Evolutionary conservation across 1,140 invertebrate genomes (phyloP).

Genomic region (Plectrocnemia conspersa): DNA sequence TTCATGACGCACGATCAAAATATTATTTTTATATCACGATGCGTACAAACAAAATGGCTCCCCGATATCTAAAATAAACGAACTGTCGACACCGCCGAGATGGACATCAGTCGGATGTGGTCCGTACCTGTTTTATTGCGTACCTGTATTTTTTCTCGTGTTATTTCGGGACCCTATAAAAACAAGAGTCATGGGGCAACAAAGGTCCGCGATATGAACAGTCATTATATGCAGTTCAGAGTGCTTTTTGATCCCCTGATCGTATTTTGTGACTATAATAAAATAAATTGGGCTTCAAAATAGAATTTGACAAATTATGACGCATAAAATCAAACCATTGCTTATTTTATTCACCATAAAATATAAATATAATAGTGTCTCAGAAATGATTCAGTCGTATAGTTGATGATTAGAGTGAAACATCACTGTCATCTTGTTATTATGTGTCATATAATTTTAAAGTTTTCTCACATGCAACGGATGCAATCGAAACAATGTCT

Average conservation of each 20-base stretch:
- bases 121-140: slow-evolving; percentile 25
- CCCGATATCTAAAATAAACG: no score
- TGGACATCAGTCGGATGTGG: slow-evolving; percentile 8
- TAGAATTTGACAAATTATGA: slow-evolving; percentile 35
- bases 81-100: slow-evolving; percentile 9
- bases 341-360: no score
- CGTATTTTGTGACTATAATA: slow-evolving; percentile 35
- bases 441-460: slow-evolving; percentile 1
- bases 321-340: slow-evolving; percentile 17
- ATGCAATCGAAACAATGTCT: no score
- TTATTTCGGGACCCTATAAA: slow-evolving; percentile 25
- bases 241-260: slow-evolving; percentile 30
- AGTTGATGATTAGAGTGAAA: not conserved
- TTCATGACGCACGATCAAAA: no score
- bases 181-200: slow-evolving; percentile 34
- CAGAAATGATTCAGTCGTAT: not conserved
- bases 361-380: not conserved
- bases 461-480: no score
- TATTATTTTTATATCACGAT: no score
- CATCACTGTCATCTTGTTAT: not conserved
- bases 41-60: no score
- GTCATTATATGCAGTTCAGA: slow-evolving; percentile 32
- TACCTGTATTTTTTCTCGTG: slow-evolving; percentile 30
- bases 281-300: slow-evolving; percentile 35
- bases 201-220: slow-evolving; percentile 33